These are phyloP conservation scores for Cotesia glomerata DNA, from an alignment of 1,140 invertebrate species.

Conservation along the genomic window DNA sequence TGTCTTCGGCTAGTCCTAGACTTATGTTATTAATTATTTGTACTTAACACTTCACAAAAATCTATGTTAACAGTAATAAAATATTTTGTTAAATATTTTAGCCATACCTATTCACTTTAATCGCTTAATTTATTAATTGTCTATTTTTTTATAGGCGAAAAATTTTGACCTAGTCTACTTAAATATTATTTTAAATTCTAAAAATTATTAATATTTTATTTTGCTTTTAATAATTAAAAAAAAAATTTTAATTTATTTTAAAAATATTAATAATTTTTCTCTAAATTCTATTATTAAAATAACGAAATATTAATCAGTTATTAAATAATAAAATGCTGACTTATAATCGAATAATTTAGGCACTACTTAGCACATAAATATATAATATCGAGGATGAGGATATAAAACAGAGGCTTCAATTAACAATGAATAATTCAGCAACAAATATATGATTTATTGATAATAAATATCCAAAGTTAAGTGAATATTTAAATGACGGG, in stretches of 20 bases:
- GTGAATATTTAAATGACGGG: not conserved
- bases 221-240: too few relatives aligned
- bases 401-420: not conserved
- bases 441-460: not conserved
- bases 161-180: conserved; percentile 17
- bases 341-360: conserved; percentile 14
- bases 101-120: too few relatives aligned
- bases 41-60: too few relatives aligned
- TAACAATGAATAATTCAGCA: not conserved
- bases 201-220: too few relatives aligned
- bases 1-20: too few relatives aligned
- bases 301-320: not conserved
- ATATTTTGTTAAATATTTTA: too few relatives aligned
- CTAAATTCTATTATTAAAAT: not conserved
- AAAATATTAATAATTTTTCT: conserved; percentile 2
- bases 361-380: conserved; percentile 23
- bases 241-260: not conserved
- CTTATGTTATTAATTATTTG: too few relatives aligned
- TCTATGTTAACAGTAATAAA: too few relatives aligned
- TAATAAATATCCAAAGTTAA: conserved; percentile 21
- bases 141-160: conserved; percentile 30
- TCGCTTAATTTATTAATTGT: not conserved
- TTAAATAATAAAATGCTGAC: not conserved
- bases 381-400: conserved; percentile 20
- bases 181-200: not conserved